phyloP scores from a whole-genome alignment of 2,797 vertebrate species.

The Delichon dasypus region DNA sequence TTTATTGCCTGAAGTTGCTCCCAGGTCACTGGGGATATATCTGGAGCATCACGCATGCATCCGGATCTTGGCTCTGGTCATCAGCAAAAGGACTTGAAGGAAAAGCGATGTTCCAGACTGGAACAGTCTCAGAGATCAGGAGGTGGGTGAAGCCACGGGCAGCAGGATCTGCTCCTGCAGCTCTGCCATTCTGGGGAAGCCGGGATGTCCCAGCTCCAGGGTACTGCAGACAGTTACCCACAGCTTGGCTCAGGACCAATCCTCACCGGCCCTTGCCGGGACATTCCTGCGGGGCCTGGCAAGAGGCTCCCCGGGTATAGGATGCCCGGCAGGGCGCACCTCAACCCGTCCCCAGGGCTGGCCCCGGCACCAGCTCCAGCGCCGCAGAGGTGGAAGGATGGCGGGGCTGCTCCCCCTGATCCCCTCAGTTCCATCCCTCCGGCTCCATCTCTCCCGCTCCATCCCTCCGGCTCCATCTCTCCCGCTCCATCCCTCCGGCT shows the following conservation, averaged over 20 bases:
- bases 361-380: not conserved
- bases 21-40: not conserved
- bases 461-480: too few relatives aligned
- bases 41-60: not conserved
- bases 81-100: not conserved
- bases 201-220: not conserved
- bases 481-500: too few relatives aligned
- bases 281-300: not conserved
- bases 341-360: not conserved
- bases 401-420: not conserved
- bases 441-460: too few relatives aligned
- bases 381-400: not conserved
- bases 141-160: rapidly evolving
- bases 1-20: not conserved
- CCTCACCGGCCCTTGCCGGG: not conserved
- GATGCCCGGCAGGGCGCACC: not conserved
- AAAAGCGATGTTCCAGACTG: not conserved
- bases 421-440: not conserved
- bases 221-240: rapidly evolving
- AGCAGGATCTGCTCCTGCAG: not conserved
- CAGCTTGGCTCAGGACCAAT: not conserved
- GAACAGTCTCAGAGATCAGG: not conserved
- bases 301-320: not conserved
- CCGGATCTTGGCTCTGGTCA: not conserved
- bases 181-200: not conserved